Evolutionary conservation across 2,888 invertebrate species (phyloP).

Genomic region (Sarcophaga rosellei): DNA sequence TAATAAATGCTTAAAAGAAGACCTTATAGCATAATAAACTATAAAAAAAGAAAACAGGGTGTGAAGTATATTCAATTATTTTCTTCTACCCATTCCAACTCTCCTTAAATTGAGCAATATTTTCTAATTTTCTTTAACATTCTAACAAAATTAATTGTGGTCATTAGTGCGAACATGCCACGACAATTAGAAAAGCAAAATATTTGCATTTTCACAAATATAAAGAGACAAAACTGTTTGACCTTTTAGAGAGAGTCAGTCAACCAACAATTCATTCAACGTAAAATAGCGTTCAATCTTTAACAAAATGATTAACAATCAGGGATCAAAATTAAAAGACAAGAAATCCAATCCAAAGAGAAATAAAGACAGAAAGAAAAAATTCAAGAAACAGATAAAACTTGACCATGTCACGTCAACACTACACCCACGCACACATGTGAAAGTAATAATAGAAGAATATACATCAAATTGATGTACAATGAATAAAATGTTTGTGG

Average conservation of each 20-base stretch:
- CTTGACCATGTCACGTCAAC: constrained; percentile 68
- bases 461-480: constrained; percentile 31
- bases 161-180: constrained; percentile 62
- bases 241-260: constrained; percentile 40
- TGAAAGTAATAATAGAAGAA: background rate
- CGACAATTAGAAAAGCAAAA: constrained; percentile 61
- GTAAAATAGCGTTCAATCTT: constrained; percentile 30
- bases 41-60: background rate
- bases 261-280: constrained; percentile 2
- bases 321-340: constrained; percentile 17
- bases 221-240: constrained; percentile 55
- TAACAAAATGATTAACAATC: constrained; percentile 39
- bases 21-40: too few species aligned
- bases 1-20: too few species aligned
- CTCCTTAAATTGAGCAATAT: background rate
- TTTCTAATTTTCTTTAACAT: background rate
- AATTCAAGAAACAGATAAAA: constrained; percentile 22
- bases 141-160: constrained; percentile 57
- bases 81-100: background rate
- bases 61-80: background rate
- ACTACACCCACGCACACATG: constrained; percentile 2
- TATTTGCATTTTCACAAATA: constrained; percentile 56
- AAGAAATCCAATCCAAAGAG: background rate
- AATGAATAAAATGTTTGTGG: constrained; percentile 17
- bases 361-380: constrained; percentile 5